phyloP scores from a whole-genome alignment of 2,113 vertebrate genomes.

The Bagarius yarrelli region DNA sequence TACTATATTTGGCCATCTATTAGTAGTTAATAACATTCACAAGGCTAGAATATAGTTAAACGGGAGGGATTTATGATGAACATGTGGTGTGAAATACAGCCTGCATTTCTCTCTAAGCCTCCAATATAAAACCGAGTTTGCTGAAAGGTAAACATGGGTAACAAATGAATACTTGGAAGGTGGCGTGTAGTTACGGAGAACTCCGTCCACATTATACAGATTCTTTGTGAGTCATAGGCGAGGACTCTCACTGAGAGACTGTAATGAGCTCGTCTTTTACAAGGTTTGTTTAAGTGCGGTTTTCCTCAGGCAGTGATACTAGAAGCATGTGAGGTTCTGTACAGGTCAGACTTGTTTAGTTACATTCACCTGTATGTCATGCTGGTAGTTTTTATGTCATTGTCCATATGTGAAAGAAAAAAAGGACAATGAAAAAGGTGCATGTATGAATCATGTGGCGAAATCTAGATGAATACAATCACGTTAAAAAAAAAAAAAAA shows the following conservation, averaged over 20 bases:
- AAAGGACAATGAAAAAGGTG: background rate
- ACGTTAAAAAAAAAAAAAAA: no score
- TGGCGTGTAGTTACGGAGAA: background rate
- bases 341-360: slow-evolving; percentile 63
- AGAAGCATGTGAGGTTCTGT: slow-evolving; percentile 4
- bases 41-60: no score
- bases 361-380: slow-evolving; percentile 43
- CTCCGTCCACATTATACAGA: background rate
- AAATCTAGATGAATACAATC: no score
- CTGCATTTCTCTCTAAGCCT: background rate
- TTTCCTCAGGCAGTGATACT: slow-evolving; percentile 26
- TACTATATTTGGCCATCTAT: no score
- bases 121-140: background rate
- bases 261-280: slow-evolving; percentile 11
- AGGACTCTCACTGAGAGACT: background rate
- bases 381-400: background rate
- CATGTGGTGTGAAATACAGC: background rate
- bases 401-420: background rate
- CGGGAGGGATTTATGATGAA: background rate
- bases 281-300: slow-evolving; percentile 10
- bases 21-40: no score
- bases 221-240: background rate
- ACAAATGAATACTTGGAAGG: background rate
- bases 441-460: background rate
- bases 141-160: background rate